Base-by-base conservation (phyloP, 2,888 invertebrate species). In the Campaea margaritaria region DNA sequence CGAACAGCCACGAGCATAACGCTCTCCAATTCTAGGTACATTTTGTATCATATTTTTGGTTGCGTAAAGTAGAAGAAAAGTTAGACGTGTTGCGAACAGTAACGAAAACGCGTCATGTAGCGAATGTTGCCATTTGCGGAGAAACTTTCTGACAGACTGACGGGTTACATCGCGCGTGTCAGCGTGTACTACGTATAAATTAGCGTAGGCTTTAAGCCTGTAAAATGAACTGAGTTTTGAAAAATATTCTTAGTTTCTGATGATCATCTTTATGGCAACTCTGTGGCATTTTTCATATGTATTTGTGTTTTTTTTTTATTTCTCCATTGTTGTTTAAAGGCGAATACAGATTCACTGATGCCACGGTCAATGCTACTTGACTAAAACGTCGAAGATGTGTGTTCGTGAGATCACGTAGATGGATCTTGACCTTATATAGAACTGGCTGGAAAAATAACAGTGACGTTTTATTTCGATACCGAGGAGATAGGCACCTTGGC, bases 101-200 rank as follows among this genome's bases (percentile, higher is more conserved):
- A 45, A 39, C 21, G 39, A 43, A 49, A 49, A 38, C 39, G 36
- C 45, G 41, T 14, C 21, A 45, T 50, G 31, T 31, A 31, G 31
- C 31, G 31, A 51, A 47, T 31, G 38, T 43, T 31, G 43, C 31
- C 50, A 28, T 28, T 58, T 39, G 39, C 38, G 39, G 39, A 58
- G 48, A 58, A 59, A 59, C 39, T 53, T 59, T 52, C 15, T 59
- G 53, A 49, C 58, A 53, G 39, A 8, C 39, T 47, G 58, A 52
- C 52, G 28, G 36, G 3, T 21, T 31, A 45, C 44, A 28, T 49
- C 39, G n/a, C 38, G 45, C 45, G 31, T 47, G 41, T 50, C 46
- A 51, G 39, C 50, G 52, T 42, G 48, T 27, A n/a, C 36, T 14
- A 15, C 41, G 13, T 41, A 47, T 47, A 48, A 55, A 48, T 55